Conservation (phyloP, 2,113 vertebrate genomes). For the Spilogale gracilis region DNA sequence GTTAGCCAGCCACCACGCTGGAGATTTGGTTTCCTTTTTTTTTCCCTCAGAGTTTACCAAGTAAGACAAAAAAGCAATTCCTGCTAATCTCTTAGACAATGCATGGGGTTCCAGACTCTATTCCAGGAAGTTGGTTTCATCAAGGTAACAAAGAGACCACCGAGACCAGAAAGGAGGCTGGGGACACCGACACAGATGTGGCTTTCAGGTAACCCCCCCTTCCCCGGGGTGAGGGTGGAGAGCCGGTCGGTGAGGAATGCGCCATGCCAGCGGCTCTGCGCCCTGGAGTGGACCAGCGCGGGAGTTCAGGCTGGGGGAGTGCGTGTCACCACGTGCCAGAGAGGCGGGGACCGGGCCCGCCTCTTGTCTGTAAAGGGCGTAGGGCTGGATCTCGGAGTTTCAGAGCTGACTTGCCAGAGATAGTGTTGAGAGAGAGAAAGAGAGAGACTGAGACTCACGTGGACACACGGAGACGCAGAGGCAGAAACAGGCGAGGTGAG, state of each 20-base stretch:
- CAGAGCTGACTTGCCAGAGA: background rate
- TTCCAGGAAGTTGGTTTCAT: slow-evolving; percentile 43
- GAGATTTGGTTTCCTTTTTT: slow-evolving; percentile 70
- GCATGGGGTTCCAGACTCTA: background rate
- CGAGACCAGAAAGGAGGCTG: background rate
- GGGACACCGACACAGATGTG: background rate
- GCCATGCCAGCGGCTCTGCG: background rate
- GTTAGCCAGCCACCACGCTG: background rate
- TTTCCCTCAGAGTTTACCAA: slow-evolving; percentile 60
- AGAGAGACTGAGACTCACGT: background rate
- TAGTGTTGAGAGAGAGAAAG: background rate
- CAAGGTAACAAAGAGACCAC: background rate
- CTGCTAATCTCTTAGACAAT: slow-evolving; percentile 58
- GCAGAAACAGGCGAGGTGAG: slow-evolving; percentile 44
- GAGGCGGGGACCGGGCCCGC: slow-evolving; percentile 64
- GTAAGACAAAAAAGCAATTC: slow-evolving; percentile 64
- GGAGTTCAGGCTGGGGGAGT: slow-evolving; percentile 17
- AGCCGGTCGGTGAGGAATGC: fast-evolving
- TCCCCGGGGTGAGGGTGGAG: background rate
- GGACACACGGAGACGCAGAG: background rate
- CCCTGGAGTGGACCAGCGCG: background rate
- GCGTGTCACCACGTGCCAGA: slow-evolving; percentile 66
- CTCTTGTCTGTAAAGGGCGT: slow-evolving; percentile 61
- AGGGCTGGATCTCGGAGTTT: background rate
- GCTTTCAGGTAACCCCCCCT: background rate